Base-by-base conservation (phyloP, 2,888 invertebrate species). In the Brenthis daphne region DNA sequence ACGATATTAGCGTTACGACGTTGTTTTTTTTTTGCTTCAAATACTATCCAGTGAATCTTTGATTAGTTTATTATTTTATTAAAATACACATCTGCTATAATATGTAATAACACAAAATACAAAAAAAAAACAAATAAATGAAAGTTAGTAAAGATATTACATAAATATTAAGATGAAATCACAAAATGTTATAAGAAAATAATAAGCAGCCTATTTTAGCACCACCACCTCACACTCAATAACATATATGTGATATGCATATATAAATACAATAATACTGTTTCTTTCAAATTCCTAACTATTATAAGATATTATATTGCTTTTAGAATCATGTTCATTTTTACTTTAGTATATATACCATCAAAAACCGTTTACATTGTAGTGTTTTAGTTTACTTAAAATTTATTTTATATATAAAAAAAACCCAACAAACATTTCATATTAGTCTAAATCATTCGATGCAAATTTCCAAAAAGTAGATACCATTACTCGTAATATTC, bases 1-100 rank as follows among this genome's bases (percentile, higher is more conserved):
- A 63, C 33, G 51, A 16, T 63, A 63, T 63, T 63, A 37, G 50
- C 53, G 61, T 53, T 33, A 14, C 2, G 4, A 33, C 16, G 50
- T 13, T 51, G 33, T n/a, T 29, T 48, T 60, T 43, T 43, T 43
- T 20, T 14, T 6, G 43, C 13, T 3, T 53, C 2, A 1, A 20
- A 29, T 54, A 16, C 54, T 24, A 12, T 24, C 24, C 24, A 29
- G 0, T 29, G 29, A 29, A 29, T 29, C 29, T 29, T 29, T 4
- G 5, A 3, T 29, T 29, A 5, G 3, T 11, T 54, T 13, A 24
- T 43, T 37, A 8, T 6, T 43, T 43, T 43, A 8, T 43, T 1
- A 43, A 43, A 43, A 43, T 11, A 43, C 37, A 8, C 11, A 0
- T 43, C 11, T 47, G 37, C 57, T 57, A 12, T 13, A 47, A 20